A percentile compares a stretch with the other conserved stretches of the same genome.
These are phyloP conservation scores for Bryconaethiops microstoma DNA, from an alignment of 2,797 vertebrate species.

Conservation along the genomic window DNA sequence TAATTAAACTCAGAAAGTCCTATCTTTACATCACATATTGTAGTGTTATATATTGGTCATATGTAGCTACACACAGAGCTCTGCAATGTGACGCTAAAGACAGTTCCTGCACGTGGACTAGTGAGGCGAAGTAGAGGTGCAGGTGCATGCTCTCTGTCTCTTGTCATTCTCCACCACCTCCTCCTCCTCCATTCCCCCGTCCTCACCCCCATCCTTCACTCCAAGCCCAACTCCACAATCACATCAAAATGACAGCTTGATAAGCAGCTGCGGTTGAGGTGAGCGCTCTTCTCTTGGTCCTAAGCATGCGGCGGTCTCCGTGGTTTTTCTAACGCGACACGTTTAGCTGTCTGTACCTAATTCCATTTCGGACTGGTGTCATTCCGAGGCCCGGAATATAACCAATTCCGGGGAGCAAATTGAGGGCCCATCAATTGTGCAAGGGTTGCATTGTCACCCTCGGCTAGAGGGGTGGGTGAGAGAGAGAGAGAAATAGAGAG, in stretches of 20 bases:
- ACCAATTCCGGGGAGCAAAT: constrained; percentile 73
- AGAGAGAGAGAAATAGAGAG: constrained; percentile 22
- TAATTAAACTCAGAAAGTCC: background rate
- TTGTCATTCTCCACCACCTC: constrained; percentile 27
- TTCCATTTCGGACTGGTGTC: constrained; percentile 62
- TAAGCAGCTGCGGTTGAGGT: constrained; percentile 41
- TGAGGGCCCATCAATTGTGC: constrained; percentile 73
- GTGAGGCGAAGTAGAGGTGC: background rate
- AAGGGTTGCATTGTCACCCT: constrained; percentile 54
- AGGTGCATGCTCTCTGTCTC: constrained; percentile 17
- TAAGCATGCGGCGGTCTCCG: constrained; percentile 29
- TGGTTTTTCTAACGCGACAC: constrained; percentile 55
- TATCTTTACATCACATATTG: constrained; percentile 23
- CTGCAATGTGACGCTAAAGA: constrained; percentile 31
- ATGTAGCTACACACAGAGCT: constrained; percentile 6
- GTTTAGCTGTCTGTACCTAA: constrained; percentile 63
- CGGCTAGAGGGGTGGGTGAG: background rate
- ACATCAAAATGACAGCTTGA: constrained; percentile 45
- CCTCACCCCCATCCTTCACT: constrained; percentile 48
- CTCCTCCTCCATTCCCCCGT: constrained; percentile 31
- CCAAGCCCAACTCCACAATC: constrained; percentile 54
- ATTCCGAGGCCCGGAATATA: constrained; percentile 67
- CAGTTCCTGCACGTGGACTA: background rate
- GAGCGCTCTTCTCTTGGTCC: constrained; percentile 26
- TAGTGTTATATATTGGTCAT: background rate